Evolutionary conservation across 1,140 invertebrate genomes (phyloP), one percentile per base, ranked within the genome.

Genomic region (Brachionus rotundiformis): DNA sequence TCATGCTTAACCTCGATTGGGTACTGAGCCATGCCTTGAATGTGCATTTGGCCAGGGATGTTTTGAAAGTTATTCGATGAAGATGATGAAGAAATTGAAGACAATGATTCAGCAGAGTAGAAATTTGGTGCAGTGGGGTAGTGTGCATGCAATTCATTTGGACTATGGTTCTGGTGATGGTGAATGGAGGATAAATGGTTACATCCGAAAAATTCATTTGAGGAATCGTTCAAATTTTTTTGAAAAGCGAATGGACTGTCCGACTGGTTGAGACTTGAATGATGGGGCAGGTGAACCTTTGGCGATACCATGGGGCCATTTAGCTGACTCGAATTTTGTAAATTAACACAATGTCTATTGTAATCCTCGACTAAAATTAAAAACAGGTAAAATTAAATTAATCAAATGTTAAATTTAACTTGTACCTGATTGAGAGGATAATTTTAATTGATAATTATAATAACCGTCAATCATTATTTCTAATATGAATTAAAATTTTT

Each of bases 381-480:
- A 25, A 25, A 47, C 8, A 73, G 41, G 8, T 73, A 25, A 73
- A 73, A n/a, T n/a, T n/a, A n/a, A 44, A 44, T 27, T 44, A 27
- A 25, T 31, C 4, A 44, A 73, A 13, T 39, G 27, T 25, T 23
- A 33, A 68, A 33, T 68, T 33, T 68, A 29, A 33, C 27, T 29
- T 29, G 31, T 68, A 68, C 63, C 63, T 68, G 63, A 68, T 68
- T 68, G 63, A 68, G 63, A 68, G 31, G 63, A 68, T 68, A 68
- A 68, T 68, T 68, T 68, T 68, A 68, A 68, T 68, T 68, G 63
- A 68, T 68, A 68, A 68, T 68, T 68, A 68, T 68, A 68, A 68
- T 68, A 68, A 36, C 63, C 63, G 27, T 68, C 63, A 68, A 68
- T 68, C 63, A 68, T 68, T 68, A 5, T 68, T 33, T 36, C 33